These are phyloP conservation scores for Polydrusus cervinus DNA, from an alignment of 2,888 invertebrate genomes.

Conservation along the genomic window DNA sequence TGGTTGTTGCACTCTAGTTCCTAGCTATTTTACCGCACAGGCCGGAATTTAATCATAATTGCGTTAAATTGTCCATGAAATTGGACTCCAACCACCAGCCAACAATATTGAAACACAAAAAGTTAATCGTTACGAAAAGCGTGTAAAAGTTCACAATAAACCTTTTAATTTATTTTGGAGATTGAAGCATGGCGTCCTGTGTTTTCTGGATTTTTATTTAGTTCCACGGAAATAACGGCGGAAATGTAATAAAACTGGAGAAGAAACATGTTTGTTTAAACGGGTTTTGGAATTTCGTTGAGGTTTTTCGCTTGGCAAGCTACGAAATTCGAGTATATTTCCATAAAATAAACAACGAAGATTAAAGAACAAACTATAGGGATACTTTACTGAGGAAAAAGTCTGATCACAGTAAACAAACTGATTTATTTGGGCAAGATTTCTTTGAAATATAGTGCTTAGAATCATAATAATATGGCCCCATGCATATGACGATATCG, in stretches of 20 bases:
- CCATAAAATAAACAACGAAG: too few relatives aligned
- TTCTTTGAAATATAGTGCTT: too few relatives aligned
- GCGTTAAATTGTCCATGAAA: conserved; percentile 55
- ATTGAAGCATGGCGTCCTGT: conserved; percentile 16
- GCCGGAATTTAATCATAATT: conserved; percentile 53
- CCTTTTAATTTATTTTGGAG: conserved; percentile 36
- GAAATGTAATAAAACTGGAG: neutral
- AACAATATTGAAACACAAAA: conserved; percentile 52
- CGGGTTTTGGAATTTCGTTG: neutral
- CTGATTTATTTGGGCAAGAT: too few relatives aligned
- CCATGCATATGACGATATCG: too few relatives aligned
- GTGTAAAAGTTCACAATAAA: conserved; percentile 47
- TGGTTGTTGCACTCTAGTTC: conserved; percentile 33
- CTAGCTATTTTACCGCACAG: conserved; percentile 44
- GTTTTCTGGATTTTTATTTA: conserved; percentile 7
- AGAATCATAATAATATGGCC: too few relatives aligned
- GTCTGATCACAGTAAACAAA: too few relatives aligned
- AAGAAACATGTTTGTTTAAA: neutral
- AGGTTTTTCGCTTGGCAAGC: too few relatives aligned
- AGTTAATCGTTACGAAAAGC: conserved; percentile 52
- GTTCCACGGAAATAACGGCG: neutral
- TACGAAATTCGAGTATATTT: too few relatives aligned
- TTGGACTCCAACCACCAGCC: conserved; percentile 49
- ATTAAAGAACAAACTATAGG: too few relatives aligned
- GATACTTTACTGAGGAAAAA: too few relatives aligned